These are phyloP conservation scores for Actenoides lindsayi DNA, from an alignment of 2,113 vertebrate genomes.

Conservation along the genomic window DNA sequence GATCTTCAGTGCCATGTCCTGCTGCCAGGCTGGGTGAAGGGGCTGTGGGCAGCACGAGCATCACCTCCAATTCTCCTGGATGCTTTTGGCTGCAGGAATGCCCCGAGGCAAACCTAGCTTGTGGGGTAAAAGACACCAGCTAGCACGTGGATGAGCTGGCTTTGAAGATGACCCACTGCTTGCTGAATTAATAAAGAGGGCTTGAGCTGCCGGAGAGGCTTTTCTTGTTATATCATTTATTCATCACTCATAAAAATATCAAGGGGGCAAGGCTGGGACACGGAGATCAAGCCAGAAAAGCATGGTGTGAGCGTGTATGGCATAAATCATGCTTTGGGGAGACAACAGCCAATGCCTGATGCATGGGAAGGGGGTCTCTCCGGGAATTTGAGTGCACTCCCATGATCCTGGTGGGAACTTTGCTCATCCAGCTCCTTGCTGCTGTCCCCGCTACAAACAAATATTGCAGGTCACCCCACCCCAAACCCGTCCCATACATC, in stretches of 20 bases:
- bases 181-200: constrained; percentile 9
- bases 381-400: background rate
- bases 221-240: constrained; percentile 34
- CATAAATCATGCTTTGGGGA: background rate
- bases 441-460: background rate
- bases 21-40: fast-evolving
- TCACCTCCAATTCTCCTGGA: background rate
- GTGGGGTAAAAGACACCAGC: background rate
- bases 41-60: background rate
- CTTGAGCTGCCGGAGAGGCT: background rate
- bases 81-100: background rate
- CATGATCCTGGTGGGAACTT: background rate
- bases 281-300: background rate
- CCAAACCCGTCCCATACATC: background rate
- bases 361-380: background rate
- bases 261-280: background rate
- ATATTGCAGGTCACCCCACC: background rate
- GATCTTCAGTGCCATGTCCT: background rate
- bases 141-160: background rate
- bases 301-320: background rate
- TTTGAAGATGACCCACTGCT: background rate
- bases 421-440: background rate
- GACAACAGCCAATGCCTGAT: background rate
- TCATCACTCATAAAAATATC: background rate
- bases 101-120: background rate